Base-by-base conservation (phyloP, 2,797 vertebrate species). In the Lacerta bilineata region DNA sequence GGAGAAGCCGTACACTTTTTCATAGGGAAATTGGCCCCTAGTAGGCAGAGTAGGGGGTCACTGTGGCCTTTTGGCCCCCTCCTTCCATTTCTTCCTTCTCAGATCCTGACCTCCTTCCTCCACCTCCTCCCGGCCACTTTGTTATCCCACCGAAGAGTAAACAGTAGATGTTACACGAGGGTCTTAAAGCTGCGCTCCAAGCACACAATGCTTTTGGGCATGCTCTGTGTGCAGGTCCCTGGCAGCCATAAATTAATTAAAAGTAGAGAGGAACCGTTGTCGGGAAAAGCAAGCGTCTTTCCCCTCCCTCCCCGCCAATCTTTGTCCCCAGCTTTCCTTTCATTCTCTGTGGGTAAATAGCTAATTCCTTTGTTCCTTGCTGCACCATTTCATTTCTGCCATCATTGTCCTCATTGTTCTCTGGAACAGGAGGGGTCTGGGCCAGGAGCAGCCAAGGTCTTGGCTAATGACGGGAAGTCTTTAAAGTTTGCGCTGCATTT, bases 381-480 rank as follows among this genome's bases (percentile, higher is more conserved):
- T 95, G 95, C 93, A 95, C 96, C 96, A 97, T 98, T 97, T 97
- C 96, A 95, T 96, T 97, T 96, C 96, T 96, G 95, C 96, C 96
- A 93, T 97, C 96, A 98, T 97, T 97, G 97, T 98, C 96, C 95
- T 97, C 96, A 98, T 98, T 98, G 97, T 98, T 97, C 95, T 96
- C 94, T 27, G 91, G 95, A 97, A 96, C 97, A 97, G 97, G 97
- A 98, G 98, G 97, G 97, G 97, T 98, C 97, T 97, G 96, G 97
- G 97, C 97, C 96, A 97, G 97, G 92, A 98, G 97, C 98, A 98
- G 97, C 98, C 97, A 97, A 98, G 98, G 98, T 98, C 98, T 97
- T 96, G 96, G 96, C 98, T 99, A 99, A 99, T 99, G 98, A 98
- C 98, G 98, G 98, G 98, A 99, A 99, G 98, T 98, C 98, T 99